Percentiles rank a stretch among this genome's conserved stretches.
These are phyloP conservation scores for Intellagama lesueurii DNA, from an alignment of 2,797 vertebrate species.

Conservation along the genomic window DNA sequence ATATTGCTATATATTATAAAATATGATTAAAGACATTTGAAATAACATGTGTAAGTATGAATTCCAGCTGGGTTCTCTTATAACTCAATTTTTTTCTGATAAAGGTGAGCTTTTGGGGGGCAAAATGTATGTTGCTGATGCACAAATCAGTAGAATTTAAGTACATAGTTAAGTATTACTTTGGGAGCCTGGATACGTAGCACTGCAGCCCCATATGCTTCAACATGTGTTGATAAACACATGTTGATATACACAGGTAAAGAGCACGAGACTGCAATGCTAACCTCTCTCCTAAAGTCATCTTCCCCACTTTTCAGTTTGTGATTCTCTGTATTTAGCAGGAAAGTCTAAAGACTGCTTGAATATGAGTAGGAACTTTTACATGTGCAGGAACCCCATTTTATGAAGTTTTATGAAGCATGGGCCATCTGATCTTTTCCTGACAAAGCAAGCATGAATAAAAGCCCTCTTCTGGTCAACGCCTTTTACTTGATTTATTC, in stretches of 20 bases:
- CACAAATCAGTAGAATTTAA: no score
- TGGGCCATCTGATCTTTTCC: neutral
- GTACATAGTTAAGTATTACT: no score
- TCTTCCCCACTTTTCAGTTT: no score
- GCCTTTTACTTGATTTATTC: neutral
- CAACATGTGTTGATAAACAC: no score
- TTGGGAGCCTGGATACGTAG: no score
- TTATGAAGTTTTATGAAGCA: neutral
- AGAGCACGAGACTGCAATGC: neutral
- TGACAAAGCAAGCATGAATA: neutral
- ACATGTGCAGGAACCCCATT: neutral
- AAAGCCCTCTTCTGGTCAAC: neutral
- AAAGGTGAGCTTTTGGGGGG: neutral
- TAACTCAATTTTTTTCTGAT: neutral
- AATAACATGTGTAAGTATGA: neutral
- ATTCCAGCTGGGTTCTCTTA: neutral
- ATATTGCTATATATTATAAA: neutral
- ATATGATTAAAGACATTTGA: neutral
- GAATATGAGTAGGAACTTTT: neutral
- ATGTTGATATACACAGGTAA: neutral
- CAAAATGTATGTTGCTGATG: neutral
- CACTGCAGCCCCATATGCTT: no score
- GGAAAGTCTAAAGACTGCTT: no score
- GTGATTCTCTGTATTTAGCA: neutral
- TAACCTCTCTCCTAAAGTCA: neutral